Evolutionary conservation across 53 echinoderm and acorn worm genomes (phyloP).

Genomic region (Holothuria leucospilota): DNA sequence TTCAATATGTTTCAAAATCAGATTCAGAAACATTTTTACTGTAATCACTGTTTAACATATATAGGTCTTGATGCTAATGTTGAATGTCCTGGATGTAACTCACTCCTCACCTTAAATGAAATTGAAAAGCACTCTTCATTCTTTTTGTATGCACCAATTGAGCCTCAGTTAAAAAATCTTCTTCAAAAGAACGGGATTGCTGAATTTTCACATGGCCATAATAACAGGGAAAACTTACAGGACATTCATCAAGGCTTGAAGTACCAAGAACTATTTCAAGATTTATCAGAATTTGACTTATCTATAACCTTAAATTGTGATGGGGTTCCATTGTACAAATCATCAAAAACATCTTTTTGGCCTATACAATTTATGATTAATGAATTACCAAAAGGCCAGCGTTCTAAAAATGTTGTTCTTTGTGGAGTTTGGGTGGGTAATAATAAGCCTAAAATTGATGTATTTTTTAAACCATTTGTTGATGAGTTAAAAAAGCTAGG

Average conservation of each 20-base stretch:
- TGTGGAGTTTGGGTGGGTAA: constrained; percentile 64
- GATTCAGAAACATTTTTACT: no score
- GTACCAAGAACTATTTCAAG: constrained; percentile 10
- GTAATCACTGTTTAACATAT: no score
- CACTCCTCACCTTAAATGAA: neutral
- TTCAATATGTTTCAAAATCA: no score
- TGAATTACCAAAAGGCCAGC: constrained; percentile 57
- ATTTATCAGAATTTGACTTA: constrained; percentile 20
- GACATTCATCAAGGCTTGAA: constrained; percentile 17
- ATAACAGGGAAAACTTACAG: no score
- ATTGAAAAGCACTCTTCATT: neutral
- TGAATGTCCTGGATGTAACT: constrained; percentile 6
- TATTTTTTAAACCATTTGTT: constrained; percentile 60
- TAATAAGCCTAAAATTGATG: constrained; percentile 48
- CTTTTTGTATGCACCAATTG: constrained; percentile 21
- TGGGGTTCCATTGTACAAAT: constrained; percentile 70
- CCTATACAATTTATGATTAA: constrained; percentile 55
- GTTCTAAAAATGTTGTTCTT: constrained; percentile 52
- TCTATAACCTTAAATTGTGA: constrained; percentile 59
- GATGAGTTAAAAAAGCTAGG: constrained; percentile 49
- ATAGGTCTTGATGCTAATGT: no score
- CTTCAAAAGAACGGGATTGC: neutral
- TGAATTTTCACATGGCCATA: neutral
- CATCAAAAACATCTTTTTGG: constrained; percentile 66
- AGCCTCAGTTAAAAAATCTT: constrained; percentile 23